Evolutionary conservation across 2,888 invertebrate genomes (phyloP), one percentile per base, ranked within the genome.

Genomic region (Rhagophthalmus giganteus): DNA sequence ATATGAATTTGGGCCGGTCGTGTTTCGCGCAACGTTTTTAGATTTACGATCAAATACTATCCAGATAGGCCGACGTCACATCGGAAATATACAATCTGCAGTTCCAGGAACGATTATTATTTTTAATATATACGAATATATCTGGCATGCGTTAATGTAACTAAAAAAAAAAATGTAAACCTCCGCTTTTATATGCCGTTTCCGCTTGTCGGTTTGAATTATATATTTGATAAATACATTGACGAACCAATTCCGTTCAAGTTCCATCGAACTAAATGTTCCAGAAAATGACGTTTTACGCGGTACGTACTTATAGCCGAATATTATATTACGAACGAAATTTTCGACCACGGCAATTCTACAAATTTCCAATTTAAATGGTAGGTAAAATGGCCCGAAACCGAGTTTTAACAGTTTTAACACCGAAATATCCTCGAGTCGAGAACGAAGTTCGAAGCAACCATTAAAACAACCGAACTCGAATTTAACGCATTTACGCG

Each of bases 151-250:
- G 11, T 47, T 46, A 37, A 42, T 42, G 24, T 42, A 53, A 52
- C 41, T 41, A 24, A 24, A 7, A 9, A 5, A 8, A 37, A 37
- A 9, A 20, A n/a, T n/a, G n/a, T n/a, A n/a, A n/a, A 20, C 8
- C 15, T 37, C 13, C 3, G 7, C 11, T 10, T 58, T 59, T 57
- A 59, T 59, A 52, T 47, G 56, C 55, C 57, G 57, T 66, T 67
- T 68, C 67, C 67, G 65, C 59, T 62, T 65, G 67, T 67, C 67
- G 54, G 44, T 58, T 50, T 58, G 56, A 65, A 66, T 67, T 66
- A 67, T 57, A 55, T 53, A 54, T 62, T 65, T 62, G 62, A 66
- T 66, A 64, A 61, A 62, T 61, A 59, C 57, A 61, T 55, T 37
- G 39, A 26, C 33, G 32, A 30, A 38, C 46, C 35, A 42, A 51